These are phyloP conservation scores for Ethmia dodecea DNA, from an alignment of 2,888 invertebrate species.

Conservation along the genomic window DNA sequence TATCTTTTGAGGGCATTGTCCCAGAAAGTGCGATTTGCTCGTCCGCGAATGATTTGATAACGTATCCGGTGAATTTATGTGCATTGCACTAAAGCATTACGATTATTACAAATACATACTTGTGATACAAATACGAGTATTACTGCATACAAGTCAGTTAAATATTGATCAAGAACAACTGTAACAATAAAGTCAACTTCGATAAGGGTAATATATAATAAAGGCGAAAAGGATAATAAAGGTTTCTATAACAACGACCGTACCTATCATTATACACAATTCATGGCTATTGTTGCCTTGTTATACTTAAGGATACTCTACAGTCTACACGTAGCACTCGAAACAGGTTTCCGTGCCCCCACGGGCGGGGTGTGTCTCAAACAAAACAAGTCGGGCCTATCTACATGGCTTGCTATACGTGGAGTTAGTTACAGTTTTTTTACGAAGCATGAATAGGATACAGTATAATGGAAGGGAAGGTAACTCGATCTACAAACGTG, in stretches of 20 bases:
- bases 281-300: constrained; percentile 39
- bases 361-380: constrained; percentile 39
- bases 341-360: constrained; percentile 51
- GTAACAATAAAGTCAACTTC: too few species aligned
- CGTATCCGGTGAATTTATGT: constrained; percentile 49
- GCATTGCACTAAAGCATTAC: constrained; percentile 4
- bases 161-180: too few species aligned
- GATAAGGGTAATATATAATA: too few species aligned
- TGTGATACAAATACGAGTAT: too few species aligned
- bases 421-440: constrained; percentile 44
- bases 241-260: constrained; percentile 12
- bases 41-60: constrained; percentile 45
- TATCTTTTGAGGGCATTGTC: constrained; percentile 56
- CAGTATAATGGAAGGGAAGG: constrained; percentile 44
- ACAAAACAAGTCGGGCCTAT: constrained; percentile 43
- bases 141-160: too few species aligned
- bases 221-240: background rate
- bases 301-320: constrained; percentile 9
- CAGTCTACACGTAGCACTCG: constrained; percentile 20
- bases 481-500: constrained; percentile 49
- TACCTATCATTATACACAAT: constrained; percentile 27
- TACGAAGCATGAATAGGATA: constrained; percentile 42
- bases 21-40: constrained; percentile 39
- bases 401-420: constrained; percentile 27
- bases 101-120: too few species aligned